Evolutionary conservation across 2,113 vertebrate genomes (phyloP).

Genomic region (Rhinichthys klamathensis): DNA sequence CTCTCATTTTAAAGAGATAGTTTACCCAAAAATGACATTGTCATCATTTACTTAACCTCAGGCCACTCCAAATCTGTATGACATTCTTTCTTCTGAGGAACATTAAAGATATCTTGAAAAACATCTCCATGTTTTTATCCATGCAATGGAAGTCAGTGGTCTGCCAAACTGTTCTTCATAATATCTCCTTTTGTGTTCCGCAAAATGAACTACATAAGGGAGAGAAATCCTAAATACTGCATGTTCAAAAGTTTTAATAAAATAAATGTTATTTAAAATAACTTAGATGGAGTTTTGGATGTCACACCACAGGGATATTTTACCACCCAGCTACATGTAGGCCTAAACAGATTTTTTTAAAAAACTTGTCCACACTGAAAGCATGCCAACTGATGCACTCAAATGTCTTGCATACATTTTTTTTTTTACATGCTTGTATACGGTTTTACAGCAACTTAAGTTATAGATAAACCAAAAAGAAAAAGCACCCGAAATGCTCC

Average conservation of each 20-base stretch:
- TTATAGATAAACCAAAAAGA: not conserved
- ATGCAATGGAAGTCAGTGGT: not conserved
- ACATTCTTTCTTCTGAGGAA: not conserved
- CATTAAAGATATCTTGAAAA: not conserved
- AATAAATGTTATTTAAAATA: not conserved
- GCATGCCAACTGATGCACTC: not conserved
- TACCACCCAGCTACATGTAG: not conserved
- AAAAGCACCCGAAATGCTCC: not conserved
- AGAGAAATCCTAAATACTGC: not conserved
- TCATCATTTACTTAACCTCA: not conserved
- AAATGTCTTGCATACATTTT: not conserved
- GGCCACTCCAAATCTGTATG: not conserved
- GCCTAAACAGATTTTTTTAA: not conserved
- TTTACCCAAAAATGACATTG: not conserved
- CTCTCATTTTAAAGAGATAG: not conserved
- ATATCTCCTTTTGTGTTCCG: not conserved
- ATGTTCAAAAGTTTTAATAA: not conserved
- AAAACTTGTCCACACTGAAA: not conserved
- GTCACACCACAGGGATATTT: not conserved
- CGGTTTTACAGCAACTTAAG: not conserved
- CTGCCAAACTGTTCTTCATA: not conserved
- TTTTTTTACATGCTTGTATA: not conserved
- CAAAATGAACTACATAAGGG: not conserved
- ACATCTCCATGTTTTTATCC: not conserved
- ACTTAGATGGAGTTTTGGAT: not conserved